Conservation (phyloP, 2,797 vertebrate species). For the Tympanoctomys barrerae region DNA sequence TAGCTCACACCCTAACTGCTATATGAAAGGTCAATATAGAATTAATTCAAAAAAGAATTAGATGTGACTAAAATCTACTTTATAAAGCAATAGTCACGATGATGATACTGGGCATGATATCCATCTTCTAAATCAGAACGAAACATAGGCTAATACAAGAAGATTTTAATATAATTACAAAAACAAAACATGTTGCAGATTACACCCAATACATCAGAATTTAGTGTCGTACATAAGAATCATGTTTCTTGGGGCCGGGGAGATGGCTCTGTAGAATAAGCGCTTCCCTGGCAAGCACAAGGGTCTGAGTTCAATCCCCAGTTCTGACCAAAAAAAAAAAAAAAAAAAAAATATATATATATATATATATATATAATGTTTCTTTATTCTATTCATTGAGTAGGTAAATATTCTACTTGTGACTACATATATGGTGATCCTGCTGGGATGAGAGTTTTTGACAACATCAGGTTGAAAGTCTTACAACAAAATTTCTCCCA, state of each 20-base stretch:
- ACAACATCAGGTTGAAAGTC: background rate
- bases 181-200: background rate
- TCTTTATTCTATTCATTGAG: background rate
- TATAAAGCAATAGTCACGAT: background rate
- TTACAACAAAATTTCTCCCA: background rate
- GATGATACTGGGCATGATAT: background rate
- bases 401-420: too few relatives aligned
- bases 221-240: background rate
- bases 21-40: background rate
- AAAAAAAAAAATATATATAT: too few relatives aligned
- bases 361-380: too few relatives aligned
- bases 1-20: background rate
- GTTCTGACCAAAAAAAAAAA: too few relatives aligned
- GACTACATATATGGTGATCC: background rate
- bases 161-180: background rate
- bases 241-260: too few relatives aligned
- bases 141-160: background rate
- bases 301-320: too few relatives aligned
- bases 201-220: background rate
- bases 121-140: background rate
- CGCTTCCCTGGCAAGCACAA: too few relatives aligned
- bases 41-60: background rate
- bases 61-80: background rate
- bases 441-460: background rate
- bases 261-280: too few relatives aligned